Base-by-base conservation (phyloP, 2,888 invertebrate genomes). In the Lathronympha strigana region DNA sequence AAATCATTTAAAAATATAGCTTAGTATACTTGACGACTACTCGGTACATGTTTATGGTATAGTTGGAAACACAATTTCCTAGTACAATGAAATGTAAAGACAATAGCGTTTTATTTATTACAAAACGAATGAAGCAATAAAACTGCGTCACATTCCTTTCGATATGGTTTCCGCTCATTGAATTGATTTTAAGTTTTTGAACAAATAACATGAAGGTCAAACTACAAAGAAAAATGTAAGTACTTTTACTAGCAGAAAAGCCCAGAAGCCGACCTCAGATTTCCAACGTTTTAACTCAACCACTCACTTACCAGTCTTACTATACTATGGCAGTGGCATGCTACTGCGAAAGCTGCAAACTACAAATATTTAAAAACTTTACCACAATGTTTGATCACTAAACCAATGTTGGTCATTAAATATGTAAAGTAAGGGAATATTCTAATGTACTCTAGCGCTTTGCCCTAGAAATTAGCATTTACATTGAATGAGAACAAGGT, bases 401-500 rank as follows among this genome's bases (percentile, higher is more conserved):
- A 28, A 47, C n/a, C 19, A 43, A 43, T 17, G 38, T 25, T 25
- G 28, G 15, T 43, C 40, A 28, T 55, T 40, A 43, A 17, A 53
- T 36, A 53, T 53, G 17, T 28, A 6, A 25, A 40, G 15, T 28
- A 2, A 17, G 11, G 5, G 13, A 55, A 40, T 55, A 55, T 55
- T 25, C 25, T 13, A 17, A 19, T 43, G n/a, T 13, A 28, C 11
- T 23, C 25, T 25, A 17, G 15, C 15, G 11, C 17, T 33, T 11
- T 11, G 40, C 15, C 13, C 36, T 54, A 15, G 17, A 28, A 31
- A 38, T 54, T 54, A 38, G 23, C 54, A 54, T 43, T 25, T 55
- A 28, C 55, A 40, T 43, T 43, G 3, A 55, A 25, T 13, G 6
- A 43, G 55, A 55, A 55, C 55, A 43, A 55, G 55, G 43, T 43